Conservation (phyloP, 1,140 invertebrate species). For the Penaeus japonicus region DNA sequence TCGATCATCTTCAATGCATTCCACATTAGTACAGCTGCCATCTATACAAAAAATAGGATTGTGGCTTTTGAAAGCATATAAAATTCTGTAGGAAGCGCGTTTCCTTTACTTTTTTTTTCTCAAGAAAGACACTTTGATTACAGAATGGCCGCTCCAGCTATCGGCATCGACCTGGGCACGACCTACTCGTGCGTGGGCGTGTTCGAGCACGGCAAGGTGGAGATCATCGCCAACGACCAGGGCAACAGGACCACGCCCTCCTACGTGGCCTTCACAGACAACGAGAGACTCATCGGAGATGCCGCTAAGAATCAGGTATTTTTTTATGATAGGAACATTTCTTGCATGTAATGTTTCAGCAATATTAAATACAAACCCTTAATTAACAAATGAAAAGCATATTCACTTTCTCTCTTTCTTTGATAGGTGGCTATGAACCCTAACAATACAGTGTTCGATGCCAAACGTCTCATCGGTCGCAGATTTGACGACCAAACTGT, state of each 20-base stretch:
- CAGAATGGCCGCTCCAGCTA: slow-evolving; percentile 62
- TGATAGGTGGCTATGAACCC: background rate
- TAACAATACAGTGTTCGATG: background rate
- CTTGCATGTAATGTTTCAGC: background rate
- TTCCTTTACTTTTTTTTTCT: too few species aligned
- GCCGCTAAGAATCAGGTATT: background rate
- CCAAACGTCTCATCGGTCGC: background rate
- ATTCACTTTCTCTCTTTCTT: background rate
- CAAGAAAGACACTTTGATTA: too few species aligned
- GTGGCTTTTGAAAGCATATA: too few species aligned
- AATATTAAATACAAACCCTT: background rate
- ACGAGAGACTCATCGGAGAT: slow-evolving; percentile 65
- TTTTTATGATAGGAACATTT: slow-evolving; percentile 65
- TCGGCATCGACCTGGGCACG: slow-evolving; percentile 77
- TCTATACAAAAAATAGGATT: too few species aligned
- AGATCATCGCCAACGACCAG: slow-evolving; percentile 67
- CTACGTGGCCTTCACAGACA: slow-evolving; percentile 71
- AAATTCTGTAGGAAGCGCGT: too few species aligned
- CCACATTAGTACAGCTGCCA: too few species aligned
- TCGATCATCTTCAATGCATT: too few species aligned
- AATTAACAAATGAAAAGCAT: background rate
- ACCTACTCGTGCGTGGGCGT: background rate
- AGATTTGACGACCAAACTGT: background rate
- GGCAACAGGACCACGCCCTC: slow-evolving; percentile 71
- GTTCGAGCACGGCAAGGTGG: background rate